Evolutionary conservation across 2,113 vertebrate species (phyloP), one percentile per base, ranked within the genome.

Genomic region (Acrocephalus arundinaceus): DNA sequence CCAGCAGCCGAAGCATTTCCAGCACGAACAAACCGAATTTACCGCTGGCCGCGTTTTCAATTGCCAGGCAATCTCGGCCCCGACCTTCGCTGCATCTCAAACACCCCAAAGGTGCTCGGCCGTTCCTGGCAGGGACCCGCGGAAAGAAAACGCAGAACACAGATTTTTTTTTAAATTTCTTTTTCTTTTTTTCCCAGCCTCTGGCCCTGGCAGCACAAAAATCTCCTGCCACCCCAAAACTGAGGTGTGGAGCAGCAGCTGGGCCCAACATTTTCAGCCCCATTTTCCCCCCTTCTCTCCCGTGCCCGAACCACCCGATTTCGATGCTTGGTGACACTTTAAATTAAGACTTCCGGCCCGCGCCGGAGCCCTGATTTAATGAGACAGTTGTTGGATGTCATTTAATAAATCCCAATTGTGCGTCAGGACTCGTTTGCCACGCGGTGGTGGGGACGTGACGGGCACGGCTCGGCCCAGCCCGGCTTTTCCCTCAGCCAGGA

Each of bases 31-130:
- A 90, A 92, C 96, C 85, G 85, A 82, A 92, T 95, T 58, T 92
- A 96, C 87, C 91, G 87, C 57, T 85, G 52, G 73, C 92, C 68
- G 87, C 81, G 70, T 92, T 96, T 97, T 90, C 98, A 98, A 98
- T 98, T 97, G 98, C 96, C 94, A 97, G 94, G 98, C 98, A 98
- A 98, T 98, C 98, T 97, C 94, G 92, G 95, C 97, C 97, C 98
- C 98, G 97, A 98, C 98, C 98, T 97, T 94, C 97, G 97, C 97
- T 98, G 90, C 95, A 83, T 96, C 90, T 85, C 52, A 96, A 97
- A 70, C 90, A 85, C 90, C 46, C 88, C 65, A 68, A 71, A 96
- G 96, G 82, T 85, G 92, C 95, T 87, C 91, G 71, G 48, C 58
- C 88, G 4, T 86, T 97, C 87, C 19, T 39, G 13, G 33, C n/a